Percentiles rank a stretch among this genome's conserved stretches.
These are phyloP conservation scores for Drosophila formosana DNA, from an alignment of 2,888 invertebrate species.

Conservation along the genomic window DNA sequence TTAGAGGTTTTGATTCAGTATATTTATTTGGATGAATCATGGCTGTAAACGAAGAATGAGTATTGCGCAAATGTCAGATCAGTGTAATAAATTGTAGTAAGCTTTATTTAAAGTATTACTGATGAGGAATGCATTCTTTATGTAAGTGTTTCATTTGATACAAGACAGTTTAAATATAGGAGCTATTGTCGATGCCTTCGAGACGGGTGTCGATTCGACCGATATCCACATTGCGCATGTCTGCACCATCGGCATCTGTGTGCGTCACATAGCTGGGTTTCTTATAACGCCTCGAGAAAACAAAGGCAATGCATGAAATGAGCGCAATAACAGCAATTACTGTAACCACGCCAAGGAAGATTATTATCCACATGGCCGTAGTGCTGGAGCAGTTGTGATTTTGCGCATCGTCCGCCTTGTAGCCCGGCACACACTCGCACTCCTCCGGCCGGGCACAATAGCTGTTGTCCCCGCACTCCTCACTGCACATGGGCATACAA, in stretches of 20 bases:
- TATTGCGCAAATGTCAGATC: neutral
- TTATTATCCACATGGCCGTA: neutral
- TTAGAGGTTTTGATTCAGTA: neutral
- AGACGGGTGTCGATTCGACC: neutral
- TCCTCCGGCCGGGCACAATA: slow-evolving; percentile 32
- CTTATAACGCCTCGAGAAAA: neutral
- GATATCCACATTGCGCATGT: slow-evolving; percentile 1
- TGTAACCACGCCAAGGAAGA: neutral
- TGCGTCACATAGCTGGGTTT: neutral
- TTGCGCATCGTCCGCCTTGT: neutral
- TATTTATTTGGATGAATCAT: slow-evolving; percentile 8
- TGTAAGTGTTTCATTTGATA: neutral
- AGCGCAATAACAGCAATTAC: neutral
- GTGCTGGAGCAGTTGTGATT: slow-evolving; percentile 21
- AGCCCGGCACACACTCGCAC: slow-evolving; percentile 33
- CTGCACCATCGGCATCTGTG: neutral
- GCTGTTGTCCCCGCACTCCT: slow-evolving; percentile 39
- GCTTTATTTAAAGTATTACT: neutral
- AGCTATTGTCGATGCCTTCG: slow-evolving; percentile 31
- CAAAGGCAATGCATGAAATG: neutral
- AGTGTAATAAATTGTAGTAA: neutral
- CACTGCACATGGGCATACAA: slow-evolving; percentile 44
- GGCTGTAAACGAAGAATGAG: neutral
- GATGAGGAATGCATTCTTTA: neutral
- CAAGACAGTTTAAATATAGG: slow-evolving; percentile 3